Evolutionary conservation across 2,888 invertebrate species (phyloP).

Genomic region (Willowsia nigromaculata): DNA sequence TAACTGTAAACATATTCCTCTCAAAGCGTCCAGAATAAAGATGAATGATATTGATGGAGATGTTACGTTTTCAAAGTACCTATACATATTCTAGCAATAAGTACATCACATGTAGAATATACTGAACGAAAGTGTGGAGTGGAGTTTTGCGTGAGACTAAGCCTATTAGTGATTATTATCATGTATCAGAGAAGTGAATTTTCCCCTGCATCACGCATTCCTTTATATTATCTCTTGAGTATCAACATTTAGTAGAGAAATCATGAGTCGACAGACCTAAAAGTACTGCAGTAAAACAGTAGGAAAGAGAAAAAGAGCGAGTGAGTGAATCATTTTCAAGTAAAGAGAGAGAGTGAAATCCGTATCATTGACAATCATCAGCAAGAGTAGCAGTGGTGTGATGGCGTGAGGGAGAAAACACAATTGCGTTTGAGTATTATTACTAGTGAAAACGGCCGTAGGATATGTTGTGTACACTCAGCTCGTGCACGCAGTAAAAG

Average conservation of each 20-base stretch:
- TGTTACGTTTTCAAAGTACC: no score
- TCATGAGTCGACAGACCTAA: background rate
- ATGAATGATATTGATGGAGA: no score
- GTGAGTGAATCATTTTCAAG: background rate
- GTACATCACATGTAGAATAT: no score
- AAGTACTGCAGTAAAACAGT: background rate
- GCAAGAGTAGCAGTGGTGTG: background rate
- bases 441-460: constrained; percentile 5
- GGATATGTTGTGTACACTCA: constrained; percentile 1
- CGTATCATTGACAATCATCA: background rate
- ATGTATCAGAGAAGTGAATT: background rate
- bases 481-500: background rate
- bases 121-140: background rate
- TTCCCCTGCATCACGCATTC: background rate
- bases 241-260: background rate
- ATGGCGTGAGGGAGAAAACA: background rate
- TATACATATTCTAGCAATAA: no score
- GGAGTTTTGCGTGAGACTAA: background rate
- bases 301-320: background rate
- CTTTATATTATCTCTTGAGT: background rate
- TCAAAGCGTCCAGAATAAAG: no score
- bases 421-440: background rate
- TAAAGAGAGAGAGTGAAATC: background rate
- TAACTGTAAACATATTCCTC: no score
- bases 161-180: background rate